Conservation (phyloP, 2,888 invertebrate species). For the Mesorhabditis spiculigera region DNA sequence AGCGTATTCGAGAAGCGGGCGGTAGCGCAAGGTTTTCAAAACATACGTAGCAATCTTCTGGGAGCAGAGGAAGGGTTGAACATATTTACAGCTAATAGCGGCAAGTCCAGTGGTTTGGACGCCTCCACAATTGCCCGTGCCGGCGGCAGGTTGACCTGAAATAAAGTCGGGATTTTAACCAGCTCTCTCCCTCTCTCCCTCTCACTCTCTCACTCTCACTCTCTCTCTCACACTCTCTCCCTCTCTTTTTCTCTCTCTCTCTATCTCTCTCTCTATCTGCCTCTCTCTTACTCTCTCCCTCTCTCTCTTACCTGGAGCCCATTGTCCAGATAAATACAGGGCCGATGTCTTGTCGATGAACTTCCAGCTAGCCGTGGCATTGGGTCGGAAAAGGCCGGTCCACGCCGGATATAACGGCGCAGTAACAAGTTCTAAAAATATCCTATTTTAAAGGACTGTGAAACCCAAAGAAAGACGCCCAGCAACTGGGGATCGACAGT, state of each 20-base stretch:
- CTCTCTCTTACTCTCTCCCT: not conserved
- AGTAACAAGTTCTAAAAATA: not conserved
- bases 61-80: constrained; percentile 5
- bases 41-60: not conserved
- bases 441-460: not conserved
- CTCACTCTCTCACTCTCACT: not conserved
- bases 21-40: not conserved
- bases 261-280: not conserved
- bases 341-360: not conserved
- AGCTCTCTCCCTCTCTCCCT: not conserved
- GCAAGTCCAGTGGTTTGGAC: not conserved
- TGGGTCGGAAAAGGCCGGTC: not conserved
- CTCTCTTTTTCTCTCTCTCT: not conserved
- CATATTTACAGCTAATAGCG: not conserved
- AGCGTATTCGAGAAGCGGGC: too few relatives aligned
- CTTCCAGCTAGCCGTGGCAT: not conserved
- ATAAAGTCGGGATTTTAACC: not conserved
- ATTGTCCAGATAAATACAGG: not conserved
- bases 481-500: not conserved
- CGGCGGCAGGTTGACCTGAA: not conserved
- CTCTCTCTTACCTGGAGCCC: not conserved
- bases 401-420: not conserved
- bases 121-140: not conserved
- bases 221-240: not conserved
- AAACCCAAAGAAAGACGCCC: not conserved